Evolutionary conservation across 1,140 invertebrate genomes (phyloP), one percentile per base, ranked within the genome.

Genomic region (Phortica variegata): DNA sequence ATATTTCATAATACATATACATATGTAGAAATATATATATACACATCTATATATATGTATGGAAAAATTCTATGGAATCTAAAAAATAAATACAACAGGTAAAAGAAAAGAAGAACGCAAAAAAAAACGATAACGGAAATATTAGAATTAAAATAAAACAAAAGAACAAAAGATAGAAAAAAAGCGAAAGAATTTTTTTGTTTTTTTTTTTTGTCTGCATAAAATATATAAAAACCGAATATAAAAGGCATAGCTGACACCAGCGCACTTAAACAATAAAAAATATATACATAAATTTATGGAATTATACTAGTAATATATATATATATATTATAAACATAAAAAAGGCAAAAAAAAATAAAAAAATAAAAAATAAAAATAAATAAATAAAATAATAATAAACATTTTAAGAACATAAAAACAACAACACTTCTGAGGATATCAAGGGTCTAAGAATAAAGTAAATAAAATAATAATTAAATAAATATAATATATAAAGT

Each of bases 361-460:
- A 26, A 26, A 26, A 26, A 6, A 10, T 26, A 26, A 6, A 10
- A 26, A 26, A n/a, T n/a, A n/a, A 26, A 26, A 26, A 26, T 6
- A 26, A 26, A 26, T 10, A 43, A 56, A 17, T 9, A 44, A 26
- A 26, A 26, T 26, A 26, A 26, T 26, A 26, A 26, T 26, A 26
- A 61, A 48, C 58, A 43, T 59, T 56, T 54, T 59, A 65, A 66
- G 54, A 5, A 10, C 23, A 26, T 26, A 45, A 56, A 61, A 49
- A 52, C 56, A 57, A 66, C 53, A 66, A 65, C 57, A 66, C 63
- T 66, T 66, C 63, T 66, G 63, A 66, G 63, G 63, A 66, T 66
- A 66, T 66, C 63, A 66, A 66, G 63, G 63, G 63, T 66, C 63
- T 66, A 66, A 66, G 63, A 68, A 66, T 66, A 66, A 66, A 66